These are phyloP conservation scores for Nesidiocoris tenuis DNA, from an alignment of 2,888 invertebrate genomes.

Conservation along the genomic window DNA sequence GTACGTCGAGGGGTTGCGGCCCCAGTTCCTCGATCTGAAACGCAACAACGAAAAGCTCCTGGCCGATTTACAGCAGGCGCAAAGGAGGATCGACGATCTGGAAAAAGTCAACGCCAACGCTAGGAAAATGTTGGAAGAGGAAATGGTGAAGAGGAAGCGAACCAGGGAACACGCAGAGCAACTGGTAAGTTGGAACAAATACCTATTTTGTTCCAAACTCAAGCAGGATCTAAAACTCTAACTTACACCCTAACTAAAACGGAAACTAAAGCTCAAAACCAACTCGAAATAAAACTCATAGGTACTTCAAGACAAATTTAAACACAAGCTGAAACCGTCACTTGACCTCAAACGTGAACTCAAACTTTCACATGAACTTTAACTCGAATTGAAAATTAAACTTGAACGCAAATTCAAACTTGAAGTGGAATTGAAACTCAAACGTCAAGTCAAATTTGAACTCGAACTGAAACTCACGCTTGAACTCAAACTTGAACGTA, in stretches of 20 bases:
- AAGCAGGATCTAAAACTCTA: too few relatives aligned
- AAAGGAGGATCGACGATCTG: constrained; percentile 2
- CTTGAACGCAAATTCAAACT: too few relatives aligned
- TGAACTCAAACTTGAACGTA: too few relatives aligned
- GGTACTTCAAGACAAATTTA: constrained; percentile 1
- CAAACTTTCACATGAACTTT: too few relatives aligned
- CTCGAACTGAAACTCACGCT: too few relatives aligned
- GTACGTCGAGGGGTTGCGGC: constrained; percentile 7
- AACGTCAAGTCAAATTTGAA: too few relatives aligned
- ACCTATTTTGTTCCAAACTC: too few relatives aligned
- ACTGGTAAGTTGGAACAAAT: not conserved
- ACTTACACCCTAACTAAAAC: too few relatives aligned
- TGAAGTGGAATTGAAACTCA: too few relatives aligned
- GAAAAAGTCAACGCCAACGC: constrained; percentile 6
- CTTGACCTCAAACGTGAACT: too few relatives aligned
- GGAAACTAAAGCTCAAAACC: not conserved
- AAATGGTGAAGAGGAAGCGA: not conserved
- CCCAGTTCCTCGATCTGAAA: not conserved
- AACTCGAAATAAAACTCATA: not conserved
- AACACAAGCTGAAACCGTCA: too few relatives aligned
- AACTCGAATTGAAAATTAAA: too few relatives aligned
- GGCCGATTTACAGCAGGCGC: not conserved
- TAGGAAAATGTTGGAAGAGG: constrained; percentile 29
- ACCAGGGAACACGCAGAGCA: not conserved
- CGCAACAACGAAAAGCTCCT: not conserved